Evolutionary conservation across 2,113 vertebrate genomes (phyloP).

Genomic region (Galbula dea): DNA sequence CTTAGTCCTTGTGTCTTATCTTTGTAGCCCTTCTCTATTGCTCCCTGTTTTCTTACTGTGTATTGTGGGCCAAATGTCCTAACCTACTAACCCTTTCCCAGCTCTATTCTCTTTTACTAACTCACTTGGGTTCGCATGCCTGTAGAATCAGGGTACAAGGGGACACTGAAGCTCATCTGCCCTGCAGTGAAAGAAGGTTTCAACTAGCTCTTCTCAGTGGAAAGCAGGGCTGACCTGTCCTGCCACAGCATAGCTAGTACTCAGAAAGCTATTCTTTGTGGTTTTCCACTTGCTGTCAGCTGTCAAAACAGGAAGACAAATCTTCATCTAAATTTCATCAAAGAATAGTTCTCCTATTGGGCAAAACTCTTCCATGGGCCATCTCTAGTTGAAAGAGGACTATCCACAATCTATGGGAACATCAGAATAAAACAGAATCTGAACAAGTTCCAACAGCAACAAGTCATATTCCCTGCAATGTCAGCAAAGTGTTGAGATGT

Average conservation of each 20-base stretch:
- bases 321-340: neutral
- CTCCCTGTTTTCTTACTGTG: too few relatives aligned
- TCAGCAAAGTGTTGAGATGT: neutral
- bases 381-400: neutral
- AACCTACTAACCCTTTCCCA: too few relatives aligned
- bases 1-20: too few relatives aligned
- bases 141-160: too few relatives aligned
- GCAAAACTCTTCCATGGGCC: neutral
- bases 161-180: too few relatives aligned
- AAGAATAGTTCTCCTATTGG: neutral
- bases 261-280: neutral
- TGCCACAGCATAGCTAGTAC: neutral
- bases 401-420: neutral
- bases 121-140: neutral
- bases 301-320: neutral
- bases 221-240: neutral
- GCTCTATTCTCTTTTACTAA: too few relatives aligned
- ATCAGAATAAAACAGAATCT: neutral
- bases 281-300: neutral
- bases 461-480: neutral
- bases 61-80: too few relatives aligned
- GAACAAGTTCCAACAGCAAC: neutral
- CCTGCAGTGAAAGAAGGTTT: neutral
- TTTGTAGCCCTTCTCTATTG: too few relatives aligned
- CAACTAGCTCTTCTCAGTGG: neutral